Evolutionary conservation across 2,797 vertebrate species (phyloP).

Genomic region (Fundulus diaphanus): DNA sequence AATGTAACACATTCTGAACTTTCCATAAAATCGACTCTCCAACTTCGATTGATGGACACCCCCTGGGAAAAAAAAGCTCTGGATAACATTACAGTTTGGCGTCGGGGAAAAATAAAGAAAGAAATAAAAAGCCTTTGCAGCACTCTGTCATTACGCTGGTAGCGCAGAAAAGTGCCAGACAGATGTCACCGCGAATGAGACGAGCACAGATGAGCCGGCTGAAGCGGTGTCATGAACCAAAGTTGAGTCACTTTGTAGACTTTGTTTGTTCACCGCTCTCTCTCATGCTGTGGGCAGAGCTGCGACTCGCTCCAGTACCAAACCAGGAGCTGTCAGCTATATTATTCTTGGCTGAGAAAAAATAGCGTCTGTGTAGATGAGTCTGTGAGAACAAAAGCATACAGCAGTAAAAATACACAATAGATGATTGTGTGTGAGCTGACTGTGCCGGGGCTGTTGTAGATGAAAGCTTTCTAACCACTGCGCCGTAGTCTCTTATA

Average conservation of each 20-base stretch:
- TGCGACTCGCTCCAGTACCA: slow-evolving; percentile 28
- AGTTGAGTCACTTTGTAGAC: slow-evolving; percentile 59
- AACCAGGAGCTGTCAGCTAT: slow-evolving; percentile 34
- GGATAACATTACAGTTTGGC: slow-evolving; percentile 45
- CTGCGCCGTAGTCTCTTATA: neutral
- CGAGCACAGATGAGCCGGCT: slow-evolving; percentile 41
- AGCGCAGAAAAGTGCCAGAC: slow-evolving; percentile 57
- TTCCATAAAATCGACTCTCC: slow-evolving; percentile 20
- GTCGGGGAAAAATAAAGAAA: slow-evolving; percentile 39
- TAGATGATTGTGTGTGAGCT: slow-evolving; percentile 30
- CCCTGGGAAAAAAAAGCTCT: slow-evolving; percentile 30
- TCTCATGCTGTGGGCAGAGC: slow-evolving; percentile 22
- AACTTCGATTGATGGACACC: slow-evolving; percentile 33
- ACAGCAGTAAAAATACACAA: slow-evolving; percentile 18
- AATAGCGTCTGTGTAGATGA: slow-evolving; percentile 17
- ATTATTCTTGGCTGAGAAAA: slow-evolving; percentile 18
- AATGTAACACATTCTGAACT: slow-evolving; percentile 9
- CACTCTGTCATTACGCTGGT: slow-evolving; percentile 66
- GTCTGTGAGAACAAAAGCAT: slow-evolving; percentile 23
- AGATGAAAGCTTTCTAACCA: neutral
- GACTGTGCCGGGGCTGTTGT: neutral
- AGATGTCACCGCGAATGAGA: slow-evolving; percentile 64
- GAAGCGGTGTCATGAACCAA: slow-evolving; percentile 52
- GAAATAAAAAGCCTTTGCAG: no score
- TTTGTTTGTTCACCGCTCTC: slow-evolving; percentile 26